Percentiles rank a stretch among this genome's conserved stretches.
Evolutionary conservation across 1,140 invertebrate genomes (phyloP).

Genomic region (Drosophila seguyi): DNA sequence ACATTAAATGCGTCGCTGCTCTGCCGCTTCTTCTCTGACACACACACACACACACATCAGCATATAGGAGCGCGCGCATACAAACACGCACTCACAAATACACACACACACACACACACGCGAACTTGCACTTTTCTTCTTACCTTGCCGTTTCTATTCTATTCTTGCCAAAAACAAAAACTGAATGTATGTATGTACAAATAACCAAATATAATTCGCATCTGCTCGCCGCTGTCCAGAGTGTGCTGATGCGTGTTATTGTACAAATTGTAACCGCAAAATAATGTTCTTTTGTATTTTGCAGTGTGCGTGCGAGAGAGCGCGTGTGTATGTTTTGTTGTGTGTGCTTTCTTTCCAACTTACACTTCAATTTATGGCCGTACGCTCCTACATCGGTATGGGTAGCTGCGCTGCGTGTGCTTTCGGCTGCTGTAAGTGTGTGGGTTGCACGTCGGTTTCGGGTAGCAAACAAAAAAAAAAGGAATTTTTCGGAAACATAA

Average conservation of each 20-base stretch:
- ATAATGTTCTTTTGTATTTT: constrained; percentile 12
- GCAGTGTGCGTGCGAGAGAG: constrained; percentile 11
- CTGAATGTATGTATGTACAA: neutral
- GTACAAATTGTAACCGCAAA: constrained; percentile 1
- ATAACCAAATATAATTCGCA: neutral
- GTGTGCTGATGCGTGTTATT: neutral
- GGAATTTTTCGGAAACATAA: constrained; percentile 16
- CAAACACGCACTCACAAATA: neutral
- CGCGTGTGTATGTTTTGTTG: constrained; percentile 12
- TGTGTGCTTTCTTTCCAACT: constrained; percentile 14
- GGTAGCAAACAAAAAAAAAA: constrained; percentile 12
- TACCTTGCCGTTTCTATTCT: neutral
- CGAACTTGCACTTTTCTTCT: constrained; percentile 25
- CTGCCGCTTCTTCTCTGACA: constrained; percentile 18
- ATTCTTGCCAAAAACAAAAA: constrained; percentile 4
- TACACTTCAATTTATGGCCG: constrained; percentile 22
- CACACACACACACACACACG: neutral
- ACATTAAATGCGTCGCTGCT: constrained; percentile 37
- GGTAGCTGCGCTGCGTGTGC: constrained; percentile 2
- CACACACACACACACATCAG: neutral
- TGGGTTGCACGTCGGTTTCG: constrained; percentile 26
- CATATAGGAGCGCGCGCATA: neutral
- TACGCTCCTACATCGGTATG: constrained; percentile 8
- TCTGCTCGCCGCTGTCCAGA: neutral
- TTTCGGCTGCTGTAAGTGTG: constrained; percentile 14